These are phyloP conservation scores for Peromyscus polionotus DNA, from an alignment of 2,113 vertebrate species.

Conservation along the genomic window DNA sequence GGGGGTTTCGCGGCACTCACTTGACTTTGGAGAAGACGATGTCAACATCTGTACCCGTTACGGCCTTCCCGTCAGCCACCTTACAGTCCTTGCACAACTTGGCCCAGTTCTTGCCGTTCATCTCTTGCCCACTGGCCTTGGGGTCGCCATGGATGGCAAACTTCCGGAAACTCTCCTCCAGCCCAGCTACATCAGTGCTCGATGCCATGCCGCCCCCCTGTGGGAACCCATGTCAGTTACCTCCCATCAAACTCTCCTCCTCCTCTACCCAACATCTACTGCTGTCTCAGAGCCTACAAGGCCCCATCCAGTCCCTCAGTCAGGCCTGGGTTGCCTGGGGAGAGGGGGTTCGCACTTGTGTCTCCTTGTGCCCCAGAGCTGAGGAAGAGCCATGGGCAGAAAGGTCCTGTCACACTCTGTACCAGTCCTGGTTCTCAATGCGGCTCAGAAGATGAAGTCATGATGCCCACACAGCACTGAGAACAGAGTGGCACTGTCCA, in stretches of 20 bases:
- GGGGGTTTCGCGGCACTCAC: constrained; percentile 87
- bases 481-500: constrained; percentile 80
- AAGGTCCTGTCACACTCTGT: constrained; percentile 24
- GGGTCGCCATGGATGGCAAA: constrained; percentile 96
- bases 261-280: neutral
- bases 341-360: neutral
- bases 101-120: constrained; percentile 98
- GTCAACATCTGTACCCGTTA: constrained; percentile 95
- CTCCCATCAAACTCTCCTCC: neutral
- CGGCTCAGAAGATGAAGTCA: constrained; percentile 73
- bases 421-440: constrained; percentile 46
- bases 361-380: neutral
- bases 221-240: constrained; percentile 28
- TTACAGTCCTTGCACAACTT: constrained; percentile 99
- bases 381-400: neutral
- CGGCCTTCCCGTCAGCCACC: constrained; percentile 92
- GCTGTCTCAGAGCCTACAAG: constrained; percentile 7
- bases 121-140: constrained; percentile 94
- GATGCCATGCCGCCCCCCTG: constrained; percentile 90
- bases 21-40: constrained; percentile 99
- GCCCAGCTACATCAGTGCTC: constrained; percentile 88
- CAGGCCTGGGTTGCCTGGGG: neutral
- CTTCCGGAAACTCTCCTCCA: constrained; percentile 93
- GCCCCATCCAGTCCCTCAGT: neutral
- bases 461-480: constrained; percentile 60